Evolutionary conservation across 2,113 vertebrate genomes (phyloP), one percentile per base, ranked within the genome.

Genomic region (Alectura lathami): DNA sequence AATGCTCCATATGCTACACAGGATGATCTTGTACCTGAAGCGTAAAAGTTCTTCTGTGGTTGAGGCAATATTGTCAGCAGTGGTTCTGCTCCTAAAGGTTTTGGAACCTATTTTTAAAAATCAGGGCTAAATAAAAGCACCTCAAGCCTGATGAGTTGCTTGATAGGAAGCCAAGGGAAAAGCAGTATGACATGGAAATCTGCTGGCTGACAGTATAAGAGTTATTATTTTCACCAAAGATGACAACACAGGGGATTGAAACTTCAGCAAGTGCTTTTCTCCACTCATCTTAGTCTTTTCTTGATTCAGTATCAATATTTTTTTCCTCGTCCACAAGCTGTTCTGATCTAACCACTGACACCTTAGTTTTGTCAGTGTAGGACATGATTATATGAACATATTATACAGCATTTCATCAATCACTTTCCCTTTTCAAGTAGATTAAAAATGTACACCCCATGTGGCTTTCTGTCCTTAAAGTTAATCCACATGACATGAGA

Each of bases 131-230:
- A 62, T 88, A 62, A 93, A 92, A 88, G 32, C 17, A 27, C 3
- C 3, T 36, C 3, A 8, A 73, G 43, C 48, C 47, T 48, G 32
- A 54, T 79, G 48, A 83, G 13, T n/a, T 83, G 13, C 63, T 86
- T 95, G 83, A 80, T 90, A 42, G 22, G 17, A 95, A 93, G 57
- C 64, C 47, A 73, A 79, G 72, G 75, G 72, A 92, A 80, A 83
- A 76, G 53, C 67, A 13, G 10, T 38, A 27, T 88, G 91, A 80
- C 59, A 62, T 48, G 54, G 40, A 69, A 69, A 40, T 62, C 38
- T 83, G 8, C 57, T 88, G 30, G n/a, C 60, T 93, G 86, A 83
- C 72, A 83, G 36, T 83, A 16, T 50, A 12, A 57, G 78, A 91
- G 43, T 79, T 63, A 17, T 17, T 84, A 60, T 56, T 93, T 94